Evolutionary conservation across 2,888 invertebrate genomes (phyloP), one percentile per base, ranked within the genome.

Genomic region (Agrochola lota): DNA sequence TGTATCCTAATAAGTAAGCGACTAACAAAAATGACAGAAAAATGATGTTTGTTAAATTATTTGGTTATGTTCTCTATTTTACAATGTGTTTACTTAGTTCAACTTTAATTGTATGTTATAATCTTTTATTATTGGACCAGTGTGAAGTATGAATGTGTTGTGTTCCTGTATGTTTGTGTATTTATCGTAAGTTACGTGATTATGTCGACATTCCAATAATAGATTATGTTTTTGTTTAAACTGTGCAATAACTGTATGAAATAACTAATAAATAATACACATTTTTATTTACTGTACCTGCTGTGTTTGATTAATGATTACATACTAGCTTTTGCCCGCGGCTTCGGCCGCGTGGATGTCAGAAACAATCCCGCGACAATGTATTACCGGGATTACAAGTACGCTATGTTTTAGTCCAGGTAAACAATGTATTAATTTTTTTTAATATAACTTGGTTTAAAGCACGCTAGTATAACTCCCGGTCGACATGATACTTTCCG

Each of bases 141-240:
- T 74, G 30, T 57, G 57, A 30, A 63, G 68, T 71, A 30, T 60
- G 52, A 30, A 59, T 74, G 66, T 77, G 62, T 71, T 66, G 76
- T 80, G 40, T 73, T 17, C 6, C 12, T 70, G 52, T 75, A 15
- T 66, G 77, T 72, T 62, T 74, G 52, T 71, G 59, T 85, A 71
- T 85, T 74, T 79, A 71, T 79, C 46, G 17, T 81, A 79, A 83
- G 72, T 63, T 57, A 46, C 26, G 88, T 88, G 88, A 88, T 88
- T 77, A 78, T 66, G 69, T 68, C 79, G 80, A 88, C 87, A 88
- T 88, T 88, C 87, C 87, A 83, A 74, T 83, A 70, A 79, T 80
- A 80, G 30, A 74, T 73, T 70, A 69, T 80, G 55, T 75, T 70
- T 35, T 63, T 60, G 55, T 76, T 79, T 68, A 52, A 71, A 59